Conservation (phyloP, 1,140 invertebrate genomes). For the Metaphire vulgaris region DNA sequence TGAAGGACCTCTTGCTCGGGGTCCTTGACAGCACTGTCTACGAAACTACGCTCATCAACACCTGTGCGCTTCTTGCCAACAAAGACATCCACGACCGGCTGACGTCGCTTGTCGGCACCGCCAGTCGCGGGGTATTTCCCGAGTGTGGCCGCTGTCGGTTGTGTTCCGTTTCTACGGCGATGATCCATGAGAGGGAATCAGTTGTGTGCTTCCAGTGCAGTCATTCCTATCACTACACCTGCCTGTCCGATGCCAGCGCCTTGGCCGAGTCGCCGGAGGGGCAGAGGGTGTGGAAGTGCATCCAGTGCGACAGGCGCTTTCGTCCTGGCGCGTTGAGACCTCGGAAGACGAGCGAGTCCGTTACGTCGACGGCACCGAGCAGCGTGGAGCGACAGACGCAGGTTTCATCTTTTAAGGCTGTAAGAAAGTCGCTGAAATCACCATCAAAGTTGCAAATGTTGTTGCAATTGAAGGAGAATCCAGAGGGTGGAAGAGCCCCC, state of each 20-base stretch:
- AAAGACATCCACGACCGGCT: constrained; percentile 50
- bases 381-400: background rate
- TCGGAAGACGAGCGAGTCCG: constrained; percentile 26
- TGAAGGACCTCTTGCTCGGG: constrained; percentile 55
- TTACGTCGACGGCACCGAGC: no score
- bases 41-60: constrained; percentile 54
- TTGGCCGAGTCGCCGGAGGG: constrained; percentile 42
- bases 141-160: constrained; percentile 43
- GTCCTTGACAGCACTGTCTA: constrained; percentile 59
- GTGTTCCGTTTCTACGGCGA: constrained; percentile 38
- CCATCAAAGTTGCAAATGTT: background rate
- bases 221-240: constrained; percentile 44
- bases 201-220: constrained; percentile 52
- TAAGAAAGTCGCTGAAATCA: background rate
- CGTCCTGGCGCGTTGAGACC: background rate
- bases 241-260: constrained; percentile 43
- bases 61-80: constrained; percentile 51
- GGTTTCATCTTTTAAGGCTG: background rate
- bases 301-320: constrained; percentile 37
- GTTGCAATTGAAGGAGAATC: background rate
- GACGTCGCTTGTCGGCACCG: constrained; percentile 39
- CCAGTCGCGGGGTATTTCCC: constrained; percentile 43
- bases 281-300: constrained; percentile 43
- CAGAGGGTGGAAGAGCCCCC: background rate
- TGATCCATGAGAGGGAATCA: constrained; percentile 33